Percentiles rank a stretch among this genome's conserved stretches.
Conservation (phyloP, 2,797 vertebrate species). For the Coreius guichenoti region DNA sequence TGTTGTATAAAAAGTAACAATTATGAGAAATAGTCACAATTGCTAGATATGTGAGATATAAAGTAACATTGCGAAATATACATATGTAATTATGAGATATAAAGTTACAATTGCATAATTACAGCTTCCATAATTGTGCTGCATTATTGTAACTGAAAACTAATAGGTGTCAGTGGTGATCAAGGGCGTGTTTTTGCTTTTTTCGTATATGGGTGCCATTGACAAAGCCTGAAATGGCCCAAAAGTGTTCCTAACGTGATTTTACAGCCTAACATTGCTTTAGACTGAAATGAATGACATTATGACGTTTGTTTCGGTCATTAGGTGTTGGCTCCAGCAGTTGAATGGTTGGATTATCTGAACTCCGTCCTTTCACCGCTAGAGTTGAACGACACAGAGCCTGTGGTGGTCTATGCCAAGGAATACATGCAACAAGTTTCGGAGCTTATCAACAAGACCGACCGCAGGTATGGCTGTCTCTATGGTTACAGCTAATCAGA, state of each 20-base stretch:
- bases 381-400: slow-evolving; percentile 88
- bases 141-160: neutral
- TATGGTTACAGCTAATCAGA: neutral
- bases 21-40: neutral
- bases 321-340: slow-evolving; percentile 85
- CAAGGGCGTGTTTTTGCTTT: neutral
- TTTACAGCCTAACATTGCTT: neutral
- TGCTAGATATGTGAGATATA: neutral
- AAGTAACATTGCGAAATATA: neutral
- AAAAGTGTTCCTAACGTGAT: neutral
- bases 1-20: neutral
- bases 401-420: slow-evolving; percentile 90
- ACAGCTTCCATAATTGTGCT: neutral
- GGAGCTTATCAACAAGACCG: slow-evolving; percentile 91
- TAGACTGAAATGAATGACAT: neutral
- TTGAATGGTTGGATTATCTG: slow-evolving; percentile 95
- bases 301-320: neutral
- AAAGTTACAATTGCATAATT: neutral
- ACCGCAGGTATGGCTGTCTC: slow-evolving; percentile 80
- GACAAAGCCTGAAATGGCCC: neutral
- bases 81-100: neutral
- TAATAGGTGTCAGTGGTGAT: neutral
- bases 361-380: slow-evolving; percentile 86
- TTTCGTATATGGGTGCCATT: neutral
- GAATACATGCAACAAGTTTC: slow-evolving; percentile 94